Base-by-base conservation (phyloP, 1,140 invertebrate genomes). In the Venustaconcha ellipsiformis region DNA sequence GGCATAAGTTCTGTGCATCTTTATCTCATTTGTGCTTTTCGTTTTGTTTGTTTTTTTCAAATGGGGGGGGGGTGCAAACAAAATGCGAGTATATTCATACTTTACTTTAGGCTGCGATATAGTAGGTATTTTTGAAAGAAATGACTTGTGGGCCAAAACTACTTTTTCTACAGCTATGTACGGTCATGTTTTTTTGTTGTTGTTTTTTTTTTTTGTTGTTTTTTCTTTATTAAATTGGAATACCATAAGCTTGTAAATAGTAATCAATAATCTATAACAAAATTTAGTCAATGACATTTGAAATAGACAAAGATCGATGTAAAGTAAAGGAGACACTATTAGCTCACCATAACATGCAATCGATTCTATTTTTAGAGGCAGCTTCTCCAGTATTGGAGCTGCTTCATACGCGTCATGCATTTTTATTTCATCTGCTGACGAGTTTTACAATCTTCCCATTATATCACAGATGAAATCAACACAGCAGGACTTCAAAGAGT, bases 391-490 rank as follows among this genome's bases (percentile, higher is more conserved):
- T 73, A 95, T 93, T 18, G 93, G 87, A 69, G 88, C 92, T 72
- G 94, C 92, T 90, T 94, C 94, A 85, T 96, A 97, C 4, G 96
- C 95, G 86, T 96, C 95, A 85, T 97, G 95, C 95, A 96, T 96
- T 63, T 70, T 83, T 59, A 57, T 48, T 17, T 55, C 56, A 48
- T 48, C 37, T 48, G 37, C 37, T 11, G 11, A 48, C 11, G 37
- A 48, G 37, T 11, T 13, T 30, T 57, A 63, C 11, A 17, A 14
- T 23, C 2, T 67, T 72, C 37, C 57, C 57, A 69, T 59, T 59
- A 20, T 11, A 57, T 55, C 57, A 69, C n/a, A 15, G 12, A 23
- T 26, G 57, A 26, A n/a, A 23, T 70, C 14, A 67, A 56, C 20
- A 48, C 11, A 14, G 14, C 23, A 64, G 5, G 26, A 18, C 14